Evolutionary conservation across 2,797 vertebrate species (phyloP).

Genomic region (Distichodus sexfasciatus): DNA sequence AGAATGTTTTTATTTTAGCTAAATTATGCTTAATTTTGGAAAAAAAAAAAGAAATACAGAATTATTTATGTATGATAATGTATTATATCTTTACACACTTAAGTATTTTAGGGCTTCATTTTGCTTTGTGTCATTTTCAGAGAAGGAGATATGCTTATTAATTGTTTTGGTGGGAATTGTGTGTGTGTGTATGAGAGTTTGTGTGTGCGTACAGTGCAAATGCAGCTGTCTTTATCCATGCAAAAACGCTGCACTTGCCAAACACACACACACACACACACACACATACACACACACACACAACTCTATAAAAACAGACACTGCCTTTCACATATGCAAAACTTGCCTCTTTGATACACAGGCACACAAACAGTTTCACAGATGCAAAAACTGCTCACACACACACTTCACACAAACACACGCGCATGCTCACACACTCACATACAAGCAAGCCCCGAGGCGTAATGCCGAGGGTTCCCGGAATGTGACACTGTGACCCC

Average conservation of each 20-base stretch:
- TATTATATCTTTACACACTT: no score
- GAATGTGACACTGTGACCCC: conserved; percentile 78
- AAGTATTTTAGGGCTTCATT: no score
- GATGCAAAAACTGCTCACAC: conserved; percentile 28
- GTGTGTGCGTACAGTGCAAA: conserved; percentile 2
- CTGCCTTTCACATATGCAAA: conserved; percentile 48
- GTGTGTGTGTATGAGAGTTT: background rate
- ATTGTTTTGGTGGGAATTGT: conserved; percentile 2
- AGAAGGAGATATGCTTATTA: conserved; percentile 26
- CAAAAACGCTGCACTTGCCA: no score
- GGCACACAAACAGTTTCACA: conserved; percentile 36
- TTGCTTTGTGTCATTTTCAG: no score
- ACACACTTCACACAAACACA: conserved; percentile 1
- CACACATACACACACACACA: conserved; percentile 18
- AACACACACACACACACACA: conserved; percentile 29
- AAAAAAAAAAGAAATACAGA: no score
- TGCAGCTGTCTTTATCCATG: no score
- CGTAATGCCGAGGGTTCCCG: conserved; percentile 71
- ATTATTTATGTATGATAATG: no score
- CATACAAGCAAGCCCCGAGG: conserved; percentile 64
- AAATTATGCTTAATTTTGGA: no score
- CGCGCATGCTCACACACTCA: conserved; percentile 17
- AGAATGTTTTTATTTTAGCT: no score
- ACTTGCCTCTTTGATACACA: conserved; percentile 4
- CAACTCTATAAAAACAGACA: background rate